Conservation (phyloP, 92 coral and sea anemone genomes). For the Hydrozoanthus gracilis region DNA sequence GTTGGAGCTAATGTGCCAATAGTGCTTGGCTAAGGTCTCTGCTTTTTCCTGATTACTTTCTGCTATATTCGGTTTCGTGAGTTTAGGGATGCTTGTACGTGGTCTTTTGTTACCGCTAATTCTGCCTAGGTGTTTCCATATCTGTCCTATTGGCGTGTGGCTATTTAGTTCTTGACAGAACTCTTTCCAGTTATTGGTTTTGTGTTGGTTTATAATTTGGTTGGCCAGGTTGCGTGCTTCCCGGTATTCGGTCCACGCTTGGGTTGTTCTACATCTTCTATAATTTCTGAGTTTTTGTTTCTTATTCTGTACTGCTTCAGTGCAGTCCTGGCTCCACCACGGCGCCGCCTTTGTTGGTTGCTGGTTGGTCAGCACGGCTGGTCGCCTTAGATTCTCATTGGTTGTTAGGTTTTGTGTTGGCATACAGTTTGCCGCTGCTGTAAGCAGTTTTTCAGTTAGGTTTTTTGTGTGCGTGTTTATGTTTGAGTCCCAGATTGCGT, state of each 20-base stretch:
- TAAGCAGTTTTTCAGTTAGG: not conserved
- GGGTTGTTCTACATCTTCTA: not conserved
- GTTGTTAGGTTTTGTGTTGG: not conserved
- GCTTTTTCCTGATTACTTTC: not conserved
- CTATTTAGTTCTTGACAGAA: not conserved
- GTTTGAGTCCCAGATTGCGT: not conserved
- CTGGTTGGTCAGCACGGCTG: not conserved
- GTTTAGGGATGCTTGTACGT: not conserved
- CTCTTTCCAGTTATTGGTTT: not conserved
- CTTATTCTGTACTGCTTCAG: not conserved
- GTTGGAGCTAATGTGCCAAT: not conserved
- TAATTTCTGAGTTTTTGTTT: not conserved
- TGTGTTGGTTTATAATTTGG: not conserved
- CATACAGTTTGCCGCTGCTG: not conserved
- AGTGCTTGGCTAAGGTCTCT: not conserved
- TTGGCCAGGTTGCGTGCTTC: not conserved
- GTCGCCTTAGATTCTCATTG: not conserved
- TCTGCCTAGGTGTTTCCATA: not conserved
- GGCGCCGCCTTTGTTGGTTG: not conserved
- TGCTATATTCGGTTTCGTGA: not conserved
- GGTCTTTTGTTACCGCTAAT: not conserved
- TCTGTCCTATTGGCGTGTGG: not conserved
- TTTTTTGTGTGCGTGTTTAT: not conserved
- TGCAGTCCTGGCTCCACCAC: not conserved
- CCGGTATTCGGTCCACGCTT: not conserved